Percentiles rank a stretch among this genome's conserved stretches.
Evolutionary conservation across 2,888 invertebrate species (phyloP).

Genomic region (Sphaerophoria rueppellii): DNA sequence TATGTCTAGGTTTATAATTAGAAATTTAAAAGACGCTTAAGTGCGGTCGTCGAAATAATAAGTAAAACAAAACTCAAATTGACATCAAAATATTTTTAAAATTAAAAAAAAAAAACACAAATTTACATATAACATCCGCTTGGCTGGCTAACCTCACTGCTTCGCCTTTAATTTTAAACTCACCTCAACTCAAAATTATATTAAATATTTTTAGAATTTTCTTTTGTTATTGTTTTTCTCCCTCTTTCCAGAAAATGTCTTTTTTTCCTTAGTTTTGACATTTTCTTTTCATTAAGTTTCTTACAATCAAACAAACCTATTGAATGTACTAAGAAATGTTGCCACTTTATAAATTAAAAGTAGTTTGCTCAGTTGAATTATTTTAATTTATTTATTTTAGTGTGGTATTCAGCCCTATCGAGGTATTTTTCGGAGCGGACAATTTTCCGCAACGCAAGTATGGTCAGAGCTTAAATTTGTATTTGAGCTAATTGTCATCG

Average conservation of each 20-base stretch:
- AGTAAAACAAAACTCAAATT: conserved; percentile 50
- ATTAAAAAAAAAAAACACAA: conserved; percentile 48
- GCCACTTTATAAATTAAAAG: neutral
- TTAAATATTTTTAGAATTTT: conserved; percentile 69
- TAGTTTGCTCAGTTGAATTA: neutral
- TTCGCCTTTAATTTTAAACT: conserved; percentile 44
- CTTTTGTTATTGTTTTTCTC: conserved; percentile 52
- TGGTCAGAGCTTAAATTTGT: too few relatives aligned
- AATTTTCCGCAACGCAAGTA: too few relatives aligned
- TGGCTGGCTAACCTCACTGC: conserved; percentile 3
- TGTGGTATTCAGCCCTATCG: too few relatives aligned
- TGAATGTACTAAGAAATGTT: neutral
- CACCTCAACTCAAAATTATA: neutral
- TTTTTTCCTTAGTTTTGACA: conserved; percentile 6
- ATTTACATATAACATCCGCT: conserved; percentile 31
- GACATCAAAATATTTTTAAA: conserved; percentile 51
- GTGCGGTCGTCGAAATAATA: conserved; percentile 17
- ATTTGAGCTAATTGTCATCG: too few relatives aligned
- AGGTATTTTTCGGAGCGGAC: too few relatives aligned
- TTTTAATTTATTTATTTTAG: too few relatives aligned
- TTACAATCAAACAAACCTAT: neutral
- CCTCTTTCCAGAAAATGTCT: conserved; percentile 8
- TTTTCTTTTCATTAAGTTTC: neutral
- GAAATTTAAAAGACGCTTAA: conserved; percentile 52
- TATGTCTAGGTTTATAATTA: conserved; percentile 62